Evolutionary conservation across 2,797 vertebrate genomes (phyloP), one percentile per base, ranked within the genome.

Genomic region (Betta splendens): DNA sequence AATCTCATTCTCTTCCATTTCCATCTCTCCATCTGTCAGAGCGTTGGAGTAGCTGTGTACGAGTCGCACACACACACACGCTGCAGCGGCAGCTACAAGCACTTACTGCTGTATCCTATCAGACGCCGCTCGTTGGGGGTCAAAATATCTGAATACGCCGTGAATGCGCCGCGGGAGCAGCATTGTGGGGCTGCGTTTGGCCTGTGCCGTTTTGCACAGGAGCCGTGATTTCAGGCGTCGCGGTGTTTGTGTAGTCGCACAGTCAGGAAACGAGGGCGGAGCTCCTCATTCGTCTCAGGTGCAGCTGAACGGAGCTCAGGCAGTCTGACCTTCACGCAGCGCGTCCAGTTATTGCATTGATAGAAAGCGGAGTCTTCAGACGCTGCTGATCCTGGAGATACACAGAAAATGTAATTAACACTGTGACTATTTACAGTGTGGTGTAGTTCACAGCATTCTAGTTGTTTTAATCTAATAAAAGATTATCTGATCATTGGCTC

Each of bases 101-200:
- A 38, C 52, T 71, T 71, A 72, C 60, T 45, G 69, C 67, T 81
- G 70, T 86, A 80, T 84, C 80, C 81, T 70, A 69, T 81, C 77
- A 83, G 72, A 60, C 21, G 69, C 32, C 26, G 64, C 42, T n/a
- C 65, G 44, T 9, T 21, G 64, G 62, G 58, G 79, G 79, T 81
- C 71, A 81, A 35, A 46, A 58, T 31, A 36, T 80, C 71, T 81
- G 35, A 46, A 61, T 31, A 36, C 50, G 47, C 51, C 37, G 59
- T 20, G 46, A 35, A 52, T 53, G 32, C 57, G 58, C 37, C 10
- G 37, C 3, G 31, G 15, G 12, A 11, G 46, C 50, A 53, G 29
- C 22, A 32, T 26, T 46, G 38, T 39, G 21, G 53, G 25, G n/a
- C 32, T 36, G 9, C 26, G 55, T 18, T 13, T 37, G 25, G 3